A percentile compares a stretch with the other conserved stretches of the same genome.
These are phyloP conservation scores for Pandion haliaetus DNA, from an alignment of 2,113 vertebrate genomes.

Conservation along the genomic window DNA sequence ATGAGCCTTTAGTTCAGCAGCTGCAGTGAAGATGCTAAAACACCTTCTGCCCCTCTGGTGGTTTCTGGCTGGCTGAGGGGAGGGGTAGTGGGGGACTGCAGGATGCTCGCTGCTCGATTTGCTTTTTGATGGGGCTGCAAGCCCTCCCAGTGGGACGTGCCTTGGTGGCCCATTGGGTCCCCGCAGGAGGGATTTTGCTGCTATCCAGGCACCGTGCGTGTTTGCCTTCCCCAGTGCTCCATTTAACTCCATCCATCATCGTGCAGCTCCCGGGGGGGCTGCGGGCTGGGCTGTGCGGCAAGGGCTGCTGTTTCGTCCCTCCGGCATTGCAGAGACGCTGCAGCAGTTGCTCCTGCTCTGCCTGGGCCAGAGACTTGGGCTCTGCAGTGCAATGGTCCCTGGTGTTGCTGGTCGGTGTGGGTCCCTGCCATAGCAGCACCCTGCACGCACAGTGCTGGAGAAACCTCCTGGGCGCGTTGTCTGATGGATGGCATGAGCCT, in stretches of 20 bases:
- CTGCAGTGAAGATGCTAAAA: background rate
- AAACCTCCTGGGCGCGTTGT: rapidly evolving
- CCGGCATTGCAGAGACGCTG: rapidly evolving
- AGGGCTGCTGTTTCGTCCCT: background rate
- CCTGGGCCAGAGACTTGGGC: rapidly evolving
- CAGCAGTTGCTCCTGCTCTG: rapidly evolving
- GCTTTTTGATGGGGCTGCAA: background rate
- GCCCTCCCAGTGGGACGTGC: background rate
- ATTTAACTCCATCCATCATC: conserved; percentile 1
- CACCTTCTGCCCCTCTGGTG: background rate
- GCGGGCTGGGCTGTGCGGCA: rapidly evolving
- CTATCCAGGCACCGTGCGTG: rapidly evolving
- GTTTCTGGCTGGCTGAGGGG: background rate
- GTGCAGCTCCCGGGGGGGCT: rapidly evolving
- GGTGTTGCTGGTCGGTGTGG: rapidly evolving
- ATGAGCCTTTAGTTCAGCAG: background rate
- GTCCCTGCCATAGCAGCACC: rapidly evolving
- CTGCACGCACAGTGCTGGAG: rapidly evolving
- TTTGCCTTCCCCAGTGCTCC: background rate
- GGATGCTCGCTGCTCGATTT: background rate
- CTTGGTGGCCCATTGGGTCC: background rate
- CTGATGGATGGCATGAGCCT: rapidly evolving
- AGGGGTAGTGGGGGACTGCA: rapidly evolving
- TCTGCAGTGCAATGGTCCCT: background rate
- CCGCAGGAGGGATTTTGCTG: background rate